Conservation (phyloP, 2,113 vertebrate species). For the Cryptomyrus ogoouensis region DNA sequence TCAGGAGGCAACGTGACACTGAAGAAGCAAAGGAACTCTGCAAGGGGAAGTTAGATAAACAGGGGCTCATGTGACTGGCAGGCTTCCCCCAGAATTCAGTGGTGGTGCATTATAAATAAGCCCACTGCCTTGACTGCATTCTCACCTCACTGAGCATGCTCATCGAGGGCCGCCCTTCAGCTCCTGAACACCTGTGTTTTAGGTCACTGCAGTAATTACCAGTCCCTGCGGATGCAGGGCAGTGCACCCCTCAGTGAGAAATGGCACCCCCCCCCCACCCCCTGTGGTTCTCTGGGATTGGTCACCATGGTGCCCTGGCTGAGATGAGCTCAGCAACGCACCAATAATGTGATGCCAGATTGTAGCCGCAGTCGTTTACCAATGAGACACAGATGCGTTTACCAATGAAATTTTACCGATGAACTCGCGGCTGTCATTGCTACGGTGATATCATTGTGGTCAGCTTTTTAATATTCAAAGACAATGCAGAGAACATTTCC, state of each 20-base stretch:
- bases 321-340: background rate
- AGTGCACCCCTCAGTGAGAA: background rate
- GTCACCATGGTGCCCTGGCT: background rate
- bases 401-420: background rate
- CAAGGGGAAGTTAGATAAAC: background rate
- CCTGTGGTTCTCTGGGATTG: background rate
- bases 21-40: background rate
- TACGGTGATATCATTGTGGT: background rate
- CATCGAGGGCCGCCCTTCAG: background rate
- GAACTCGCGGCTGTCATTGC: background rate
- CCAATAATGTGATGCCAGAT: background rate
- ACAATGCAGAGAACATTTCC: background rate
- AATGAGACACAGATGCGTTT: background rate
- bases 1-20: background rate
- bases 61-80: background rate
- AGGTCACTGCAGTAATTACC: background rate
- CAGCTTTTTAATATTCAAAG: background rate
- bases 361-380: background rate
- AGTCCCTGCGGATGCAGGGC: background rate
- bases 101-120: background rate
- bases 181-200: background rate
- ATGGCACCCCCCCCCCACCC: background rate
- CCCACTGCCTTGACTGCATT: background rate
- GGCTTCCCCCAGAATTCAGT: background rate
- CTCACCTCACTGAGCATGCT: background rate